Evolutionary conservation across 2,797 vertebrate species (phyloP), one percentile per base, ranked within the genome.

Genomic region (Amphiprion clarkii): DNA sequence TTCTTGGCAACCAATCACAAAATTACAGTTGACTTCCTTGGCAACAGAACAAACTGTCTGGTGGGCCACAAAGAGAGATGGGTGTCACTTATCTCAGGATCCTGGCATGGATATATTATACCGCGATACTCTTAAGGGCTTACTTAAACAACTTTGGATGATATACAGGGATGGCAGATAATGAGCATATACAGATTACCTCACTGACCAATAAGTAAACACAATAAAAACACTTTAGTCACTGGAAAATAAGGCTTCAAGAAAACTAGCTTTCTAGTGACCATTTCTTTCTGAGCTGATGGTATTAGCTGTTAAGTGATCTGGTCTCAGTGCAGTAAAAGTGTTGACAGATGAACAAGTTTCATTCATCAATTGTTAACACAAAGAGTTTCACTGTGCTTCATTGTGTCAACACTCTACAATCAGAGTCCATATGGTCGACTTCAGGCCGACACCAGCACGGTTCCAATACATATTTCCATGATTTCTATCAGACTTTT

Each of bases 1-100:
- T 67, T 88, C 83, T 89, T 94, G 92, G 94, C 91, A 91, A 92
- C 90, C 88, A 89, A 81, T 91, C 81, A 86, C 86, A 90, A 89
- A 89, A 94, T 93, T 91, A 90, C 87, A 86, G 84, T 87, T 85
- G 91, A 93, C 90, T 91, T 92, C 90, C 85, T 91, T 94, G 93
- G 91, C 89, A 88, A 81, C 58, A 67, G 76, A 93, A 90, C 82
- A 92, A 82, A 92, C 84, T 85, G 85, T 88, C 85, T 84, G 74
- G 88, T 81, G 73, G 81, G 84, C 93, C 93, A 67, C 87, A 93
- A 84, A 76, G 53, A 78, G 82, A 87, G 81, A 85, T 58, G 82
- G 82, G 67, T 90, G 89, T 89, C 71, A 64, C 84, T 89, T 90
- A 86, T 87, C 89, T 77, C 62, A 58, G 62, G 78, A 65, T 85